Conservation (phyloP, 2,113 vertebrate genomes). For the Dermatemys mawii region DNA sequence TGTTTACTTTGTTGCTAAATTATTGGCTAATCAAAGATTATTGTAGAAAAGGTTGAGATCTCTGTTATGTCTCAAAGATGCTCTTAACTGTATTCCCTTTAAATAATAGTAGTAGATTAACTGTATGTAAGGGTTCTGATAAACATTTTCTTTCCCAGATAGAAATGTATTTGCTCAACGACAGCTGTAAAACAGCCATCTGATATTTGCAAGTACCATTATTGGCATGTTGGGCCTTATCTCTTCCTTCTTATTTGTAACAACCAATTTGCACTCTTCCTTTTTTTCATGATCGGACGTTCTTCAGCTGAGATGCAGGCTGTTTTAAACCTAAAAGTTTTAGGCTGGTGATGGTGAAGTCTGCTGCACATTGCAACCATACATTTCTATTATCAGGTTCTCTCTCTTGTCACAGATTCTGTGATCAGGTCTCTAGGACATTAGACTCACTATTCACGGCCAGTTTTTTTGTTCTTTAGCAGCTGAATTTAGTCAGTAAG, state of each 20-base stretch:
- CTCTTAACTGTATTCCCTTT: slow-evolving; percentile 65
- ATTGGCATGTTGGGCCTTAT: background rate
- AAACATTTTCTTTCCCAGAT: slow-evolving; percentile 13
- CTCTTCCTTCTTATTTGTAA: background rate
- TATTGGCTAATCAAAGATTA: slow-evolving; percentile 67
- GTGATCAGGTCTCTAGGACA: background rate
- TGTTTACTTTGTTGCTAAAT: slow-evolving; percentile 34
- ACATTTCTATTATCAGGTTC: background rate
- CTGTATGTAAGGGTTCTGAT: slow-evolving; percentile 28
- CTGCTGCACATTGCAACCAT: background rate
- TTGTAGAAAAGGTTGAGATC: slow-evolving; percentile 17
- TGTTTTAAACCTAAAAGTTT: background rate
- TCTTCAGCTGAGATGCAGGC: background rate
- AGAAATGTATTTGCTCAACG: background rate
- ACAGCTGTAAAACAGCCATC: rapidly evolving
- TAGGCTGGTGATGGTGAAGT: background rate
- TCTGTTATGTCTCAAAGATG: slow-evolving; percentile 52
- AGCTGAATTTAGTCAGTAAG: background rate
- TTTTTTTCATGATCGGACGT: background rate
- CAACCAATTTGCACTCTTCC: background rate
- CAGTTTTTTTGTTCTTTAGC: slow-evolving; percentile 34
- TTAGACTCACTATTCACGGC: background rate
- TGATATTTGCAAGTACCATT: background rate
- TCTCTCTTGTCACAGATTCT: background rate
- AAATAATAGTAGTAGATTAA: slow-evolving; percentile 58